Percentiles rank a stretch among this genome's conserved stretches.
phyloP scores from a whole-genome alignment of 2,113 vertebrate genomes.

The Gallinago jamesoni region DNA sequence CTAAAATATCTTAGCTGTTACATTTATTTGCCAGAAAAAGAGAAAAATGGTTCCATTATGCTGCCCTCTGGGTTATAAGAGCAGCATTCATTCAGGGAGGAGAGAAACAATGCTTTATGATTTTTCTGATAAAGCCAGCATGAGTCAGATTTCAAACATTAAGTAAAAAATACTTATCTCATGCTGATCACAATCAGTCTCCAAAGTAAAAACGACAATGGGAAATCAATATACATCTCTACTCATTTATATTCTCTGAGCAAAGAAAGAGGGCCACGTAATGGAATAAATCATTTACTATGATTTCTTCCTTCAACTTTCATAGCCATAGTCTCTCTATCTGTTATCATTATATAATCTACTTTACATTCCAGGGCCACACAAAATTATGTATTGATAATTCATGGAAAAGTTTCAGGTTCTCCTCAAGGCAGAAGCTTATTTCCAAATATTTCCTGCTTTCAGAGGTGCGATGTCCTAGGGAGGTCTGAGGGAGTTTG shows the following conservation, averaged over 20 bases:
- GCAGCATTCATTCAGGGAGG: background rate
- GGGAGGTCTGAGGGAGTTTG: background rate
- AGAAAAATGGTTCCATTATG: background rate
- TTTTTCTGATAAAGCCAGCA: slow-evolving; percentile 29
- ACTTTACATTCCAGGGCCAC: background rate
- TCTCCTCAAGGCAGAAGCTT: background rate
- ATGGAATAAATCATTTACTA: background rate
- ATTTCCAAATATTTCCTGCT: background rate
- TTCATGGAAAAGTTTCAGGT: background rate
- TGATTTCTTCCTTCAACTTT: background rate
- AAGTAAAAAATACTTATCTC: slow-evolving; percentile 6
- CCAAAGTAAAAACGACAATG: slow-evolving; percentile 27
- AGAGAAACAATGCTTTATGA: slow-evolving; percentile 32
- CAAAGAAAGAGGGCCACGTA: background rate
- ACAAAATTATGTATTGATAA: background rate
- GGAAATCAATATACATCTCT: slow-evolving; percentile 25
- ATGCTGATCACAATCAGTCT: slow-evolving; percentile 24
- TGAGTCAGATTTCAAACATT: slow-evolving; percentile 17
- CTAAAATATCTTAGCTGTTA: background rate
- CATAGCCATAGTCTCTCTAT: background rate
- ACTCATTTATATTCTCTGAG: background rate
- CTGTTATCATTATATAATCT: background rate
- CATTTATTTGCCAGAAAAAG: background rate
- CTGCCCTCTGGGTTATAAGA: background rate
- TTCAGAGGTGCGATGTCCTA: background rate